Base-by-base conservation (phyloP, 2,888 invertebrate species). In the Quadroppia sp. region DNA sequence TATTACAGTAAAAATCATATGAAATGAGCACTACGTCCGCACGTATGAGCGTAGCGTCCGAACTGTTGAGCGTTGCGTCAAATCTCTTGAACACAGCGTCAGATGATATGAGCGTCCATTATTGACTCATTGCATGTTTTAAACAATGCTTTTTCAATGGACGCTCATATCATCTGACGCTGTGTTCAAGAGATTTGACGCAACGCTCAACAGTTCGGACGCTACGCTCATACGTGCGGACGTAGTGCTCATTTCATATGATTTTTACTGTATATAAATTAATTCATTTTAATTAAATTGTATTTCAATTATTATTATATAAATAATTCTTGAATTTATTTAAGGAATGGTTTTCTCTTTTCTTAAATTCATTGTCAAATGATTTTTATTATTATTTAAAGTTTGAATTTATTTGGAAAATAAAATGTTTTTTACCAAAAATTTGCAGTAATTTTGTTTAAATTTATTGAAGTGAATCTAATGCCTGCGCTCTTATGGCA, bases 401-500 rank as follows among this genome's bases (percentile, higher is more conserved):
- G 53, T 53, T 53, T 53, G 23, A 25, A 23, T 53, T 50, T 20
- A 20, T 20, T 50, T 50, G n/a, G 20, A 25, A 53, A 53, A 25
- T 23, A 25, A 53, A 25, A 15, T 3, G 23, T 53, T 25, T 53
- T 53, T 53, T 53, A 7, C 53, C 20, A 50, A 53, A 53, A 25
- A 17, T 25, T 25, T 15, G 23, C 53, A 53, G n/a, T n/a, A n/a
- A 25, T 53, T 17, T 11, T 25, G 23, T 53, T 61, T 32, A 13
- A 42, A 40, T 17, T 28, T 15, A 61, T 30, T 61, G n/a, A 20
- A 32, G 32, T 61, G 61, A 20, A 15, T 42, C 67, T 67, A 67
- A 67, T 67, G 67, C 30, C 15, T 42, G 67, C 7, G 15, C 11
- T 42, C 15, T 42, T 67, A n/a, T 67, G 11, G 67, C 67, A 67